phyloP scores from a whole-genome alignment of 2,113 vertebrate genomes.

The Pelecanoides urinatrix region DNA sequence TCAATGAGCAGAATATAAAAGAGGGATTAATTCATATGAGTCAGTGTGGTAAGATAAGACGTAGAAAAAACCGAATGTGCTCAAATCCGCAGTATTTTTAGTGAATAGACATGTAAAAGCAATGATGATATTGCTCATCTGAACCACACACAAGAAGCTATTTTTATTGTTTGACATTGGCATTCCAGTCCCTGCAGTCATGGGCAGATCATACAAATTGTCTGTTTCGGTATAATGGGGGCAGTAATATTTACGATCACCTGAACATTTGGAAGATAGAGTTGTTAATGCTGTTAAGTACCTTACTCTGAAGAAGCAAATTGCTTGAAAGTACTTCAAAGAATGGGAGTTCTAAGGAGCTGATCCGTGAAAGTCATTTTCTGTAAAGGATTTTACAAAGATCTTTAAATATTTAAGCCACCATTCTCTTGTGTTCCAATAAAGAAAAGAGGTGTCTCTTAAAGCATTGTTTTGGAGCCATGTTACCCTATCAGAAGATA shows the following conservation, averaged over 20 bases:
- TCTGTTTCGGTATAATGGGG: not conserved
- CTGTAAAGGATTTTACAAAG: not conserved
- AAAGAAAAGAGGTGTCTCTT: not conserved
- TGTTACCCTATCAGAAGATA: not conserved
- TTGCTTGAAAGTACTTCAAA: not conserved
- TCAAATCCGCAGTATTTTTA: not conserved
- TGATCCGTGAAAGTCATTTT: not conserved
- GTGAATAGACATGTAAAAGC: not conserved
- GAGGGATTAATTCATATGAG: constrained; percentile 13
- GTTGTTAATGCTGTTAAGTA: not conserved
- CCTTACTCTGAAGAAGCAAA: not conserved
- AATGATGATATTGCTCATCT: not conserved
- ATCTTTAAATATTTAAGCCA: not conserved
- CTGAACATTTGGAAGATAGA: not conserved
- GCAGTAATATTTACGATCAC: not conserved
- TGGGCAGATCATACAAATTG: not conserved
- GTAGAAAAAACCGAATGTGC: not conserved
- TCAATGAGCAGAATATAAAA: constrained; percentile 30
- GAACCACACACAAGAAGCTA: not conserved
- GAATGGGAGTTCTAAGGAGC: not conserved
- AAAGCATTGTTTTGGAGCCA: not conserved
- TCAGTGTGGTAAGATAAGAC: not conserved
- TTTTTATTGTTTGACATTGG: not conserved
- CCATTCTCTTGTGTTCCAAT: not conserved
- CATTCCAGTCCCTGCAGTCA: not conserved